Evolutionary conservation across 2,888 invertebrate genomes (phyloP), one percentile per base, ranked within the genome.

Genomic region (Epinotia brunnichana): DNA sequence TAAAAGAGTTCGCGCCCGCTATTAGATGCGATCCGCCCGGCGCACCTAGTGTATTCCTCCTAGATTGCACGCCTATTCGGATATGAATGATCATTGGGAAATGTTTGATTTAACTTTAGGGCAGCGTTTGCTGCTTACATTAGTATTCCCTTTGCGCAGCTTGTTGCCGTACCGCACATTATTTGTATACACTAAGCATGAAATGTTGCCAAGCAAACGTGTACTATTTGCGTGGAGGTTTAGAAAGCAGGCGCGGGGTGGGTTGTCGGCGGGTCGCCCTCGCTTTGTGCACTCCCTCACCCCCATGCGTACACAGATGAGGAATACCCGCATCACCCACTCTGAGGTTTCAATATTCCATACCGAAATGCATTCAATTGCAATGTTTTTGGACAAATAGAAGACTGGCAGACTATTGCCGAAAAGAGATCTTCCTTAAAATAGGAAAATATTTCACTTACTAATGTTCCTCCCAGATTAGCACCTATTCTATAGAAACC

Each of bases 101-200:
- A 84, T 87, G 84, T 89, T 89, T 83, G 83, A 85, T 82, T 82
- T 85, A 84, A 85, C 80, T 83, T 83, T 83, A 80, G 82, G 83
- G 82, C 78, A 80, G 81, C 83, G 80, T 83, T 82, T 77, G 80
- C 71, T 81, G 84, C 84, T 85, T 85, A 84, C 86, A 88, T 87
- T 87, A 87, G 86, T 87, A 89, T 91, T 90, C 90, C 87, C 89
- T 90, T 89, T 89, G 87, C 89, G 84, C 86, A 87, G 89, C 90
- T 90, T 87, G 89, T 88, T 89, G 86, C 88, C 83, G 85, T 81
- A 82, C 88, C 88, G 86, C 89, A 90, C 91, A 90, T 90, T 91
- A 92, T 92, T 92, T 92, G 92, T 92, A 90, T 89, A 92, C 90
- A 89, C 90, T 93, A 92, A 93, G 92, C 90, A 92, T 92, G 92